Evolutionary conservation across 2,113 vertebrate genomes (phyloP), one percentile per base, ranked within the genome.

Genomic region (Rhea americana): DNA sequence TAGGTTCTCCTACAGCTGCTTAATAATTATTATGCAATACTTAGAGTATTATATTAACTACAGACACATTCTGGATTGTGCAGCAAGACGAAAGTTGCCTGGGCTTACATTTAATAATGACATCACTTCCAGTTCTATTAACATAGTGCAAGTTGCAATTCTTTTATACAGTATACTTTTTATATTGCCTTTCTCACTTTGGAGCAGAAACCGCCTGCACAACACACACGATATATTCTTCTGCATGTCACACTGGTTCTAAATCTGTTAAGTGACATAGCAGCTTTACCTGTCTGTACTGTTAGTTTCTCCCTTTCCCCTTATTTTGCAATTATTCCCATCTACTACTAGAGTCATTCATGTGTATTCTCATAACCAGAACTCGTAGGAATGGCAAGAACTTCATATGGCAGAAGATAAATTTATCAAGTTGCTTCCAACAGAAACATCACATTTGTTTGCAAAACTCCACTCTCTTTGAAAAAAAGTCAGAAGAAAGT

Each of bases 141-240:
- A 20, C 10, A 6, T 22, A 43, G 8, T 1, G 3, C 12, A 71
- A 61, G 39, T 35, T 51, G 51, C 51, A 81, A 32, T 32, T 66
- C 18, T 30, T 25, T 58, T 45, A 25, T 56, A 62, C 13, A 51
- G 19, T 5, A 73, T n/a, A n/a, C n/a, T 43, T 19, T 28, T 71
- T 77, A 21, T 28, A 56, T 16, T 50, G 41, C 25, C 58, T 43
- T 73, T 80, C 73, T 71, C 18, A 19, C 18, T 30, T 82, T 28
- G 43, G 13, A 61, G 39, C 7, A 66, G 16, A 55, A 82, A 17
- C 65, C 66, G 25, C 20, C 48, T 39, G 48, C 8, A 55, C n/a
- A 79, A 43, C 5, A 56, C 1, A 2, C 63, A 45, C 0, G 0
- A 7, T 26, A 16, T 45, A 48, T 12, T 87, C 30, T 45, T 35